A percentile compares a stretch with the other conserved stretches of the same genome.
phyloP scores from a whole-genome alignment of 2,113 vertebrate species.

The Vulpes vulpes region DNA sequence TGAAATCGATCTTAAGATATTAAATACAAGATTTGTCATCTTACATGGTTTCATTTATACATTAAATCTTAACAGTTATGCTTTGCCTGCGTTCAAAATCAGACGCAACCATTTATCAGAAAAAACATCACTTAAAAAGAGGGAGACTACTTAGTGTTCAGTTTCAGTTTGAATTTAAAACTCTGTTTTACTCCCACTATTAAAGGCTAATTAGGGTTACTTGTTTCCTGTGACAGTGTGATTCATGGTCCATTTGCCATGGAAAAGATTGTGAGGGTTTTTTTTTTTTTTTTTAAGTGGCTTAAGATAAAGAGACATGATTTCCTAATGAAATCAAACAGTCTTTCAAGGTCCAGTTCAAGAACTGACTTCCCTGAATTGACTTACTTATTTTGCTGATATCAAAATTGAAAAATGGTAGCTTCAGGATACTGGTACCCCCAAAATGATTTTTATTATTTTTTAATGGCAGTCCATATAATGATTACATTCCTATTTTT shows the following conservation, averaged over 20 bases:
- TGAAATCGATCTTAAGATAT: constrained; percentile 28
- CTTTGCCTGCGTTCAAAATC: constrained; percentile 42
- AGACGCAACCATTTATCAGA: background rate
- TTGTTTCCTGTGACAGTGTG: background rate
- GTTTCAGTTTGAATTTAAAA: constrained; percentile 54
- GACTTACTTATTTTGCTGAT: background rate
- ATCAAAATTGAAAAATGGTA: constrained; percentile 8
- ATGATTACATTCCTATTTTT: background rate
- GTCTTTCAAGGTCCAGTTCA: background rate
- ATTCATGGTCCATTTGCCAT: constrained; percentile 30
- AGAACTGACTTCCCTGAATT: background rate
- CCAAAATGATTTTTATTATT: background rate
- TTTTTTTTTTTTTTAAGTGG: no score
- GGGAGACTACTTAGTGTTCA: background rate
- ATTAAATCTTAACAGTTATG: constrained; percentile 46
- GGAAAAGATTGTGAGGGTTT: background rate
- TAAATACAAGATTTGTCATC: background rate
- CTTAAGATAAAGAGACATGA: background rate
- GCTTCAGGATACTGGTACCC: constrained; percentile 12
- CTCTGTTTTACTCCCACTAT: background rate
- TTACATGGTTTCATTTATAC: background rate
- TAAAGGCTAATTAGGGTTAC: background rate
- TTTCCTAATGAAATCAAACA: background rate
- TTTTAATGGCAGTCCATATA: background rate
- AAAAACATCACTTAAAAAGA: constrained; percentile 15